Evolutionary conservation across 2,888 invertebrate genomes (phyloP).

Genomic region (Slavum lentiscoides): DNA sequence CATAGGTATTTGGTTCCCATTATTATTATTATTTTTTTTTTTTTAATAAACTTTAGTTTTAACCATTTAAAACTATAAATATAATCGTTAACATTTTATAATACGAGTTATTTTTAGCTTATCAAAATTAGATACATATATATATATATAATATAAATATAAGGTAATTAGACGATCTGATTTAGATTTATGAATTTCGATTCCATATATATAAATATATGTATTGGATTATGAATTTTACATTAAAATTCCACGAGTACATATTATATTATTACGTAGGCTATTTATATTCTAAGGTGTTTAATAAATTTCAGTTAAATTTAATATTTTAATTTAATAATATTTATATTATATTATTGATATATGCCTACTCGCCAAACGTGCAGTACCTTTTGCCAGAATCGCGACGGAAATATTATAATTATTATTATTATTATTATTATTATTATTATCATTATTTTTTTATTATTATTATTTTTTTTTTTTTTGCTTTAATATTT

Average conservation of each 20-base stretch:
- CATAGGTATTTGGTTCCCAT: conserved; percentile 40
- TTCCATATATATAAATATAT: neutral
- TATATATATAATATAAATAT: neutral
- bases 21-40: too few species aligned
- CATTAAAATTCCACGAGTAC: conserved; percentile 10
- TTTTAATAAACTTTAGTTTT: neutral
- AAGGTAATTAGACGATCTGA: too few species aligned
- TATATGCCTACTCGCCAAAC: too few species aligned
- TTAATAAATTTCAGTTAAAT: conserved; percentile 27
- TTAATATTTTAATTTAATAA: neutral
- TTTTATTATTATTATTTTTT: too few species aligned
- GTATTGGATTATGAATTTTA: neutral
- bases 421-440: too few species aligned
- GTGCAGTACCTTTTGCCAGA: too few species aligned
- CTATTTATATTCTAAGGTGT: conserved; percentile 15
- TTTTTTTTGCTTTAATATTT: too few species aligned
- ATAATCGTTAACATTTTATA: conserved; percentile 22
- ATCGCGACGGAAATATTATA: too few species aligned
- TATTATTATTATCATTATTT: too few species aligned
- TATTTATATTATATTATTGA: too few species aligned
- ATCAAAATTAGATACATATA: neutral
- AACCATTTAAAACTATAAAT: conserved; percentile 1
- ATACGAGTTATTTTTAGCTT: neutral
- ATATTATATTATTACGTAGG: neutral
- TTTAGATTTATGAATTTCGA: conserved; percentile 25